Conservation (phyloP, 1,140 invertebrate genomes). For the Pseudomyrmex dendroicus region DNA sequence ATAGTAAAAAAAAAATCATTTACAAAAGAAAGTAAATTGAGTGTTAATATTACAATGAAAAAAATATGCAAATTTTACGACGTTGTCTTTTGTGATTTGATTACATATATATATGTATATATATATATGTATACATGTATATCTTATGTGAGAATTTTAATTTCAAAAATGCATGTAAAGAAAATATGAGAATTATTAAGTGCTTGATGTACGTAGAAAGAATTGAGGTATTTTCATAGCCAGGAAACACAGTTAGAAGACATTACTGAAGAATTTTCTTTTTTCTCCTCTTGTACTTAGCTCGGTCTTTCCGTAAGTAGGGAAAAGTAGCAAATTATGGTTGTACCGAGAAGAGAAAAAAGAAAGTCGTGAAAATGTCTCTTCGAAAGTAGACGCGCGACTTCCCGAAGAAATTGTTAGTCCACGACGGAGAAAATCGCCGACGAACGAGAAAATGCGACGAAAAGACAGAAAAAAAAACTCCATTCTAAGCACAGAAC, state of each 20-base stretch:
- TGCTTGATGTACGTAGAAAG: background rate
- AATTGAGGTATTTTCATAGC: conserved; percentile 6
- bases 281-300: background rate
- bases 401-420: conserved; percentile 28
- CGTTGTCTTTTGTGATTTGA: no score
- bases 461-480: conserved; percentile 2
- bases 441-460: background rate
- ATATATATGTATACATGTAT: background rate
- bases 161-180: background rate
- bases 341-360: background rate
- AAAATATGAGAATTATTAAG: background rate
- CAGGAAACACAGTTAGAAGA: background rate
- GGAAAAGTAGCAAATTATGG: background rate
- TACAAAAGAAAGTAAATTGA: no score
- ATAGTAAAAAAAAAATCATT: no score
- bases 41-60: no score
- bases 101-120: no score
- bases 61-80: no score
- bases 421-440: conserved; percentile 4
- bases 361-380: background rate
- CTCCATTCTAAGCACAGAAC: conserved; percentile 26
- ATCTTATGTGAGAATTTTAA: background rate
- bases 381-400: background rate
- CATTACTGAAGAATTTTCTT: background rate
- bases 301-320: background rate